phyloP scores from a whole-genome alignment of 2,797 vertebrate genomes.

The Brachymystax lenok region DNA sequence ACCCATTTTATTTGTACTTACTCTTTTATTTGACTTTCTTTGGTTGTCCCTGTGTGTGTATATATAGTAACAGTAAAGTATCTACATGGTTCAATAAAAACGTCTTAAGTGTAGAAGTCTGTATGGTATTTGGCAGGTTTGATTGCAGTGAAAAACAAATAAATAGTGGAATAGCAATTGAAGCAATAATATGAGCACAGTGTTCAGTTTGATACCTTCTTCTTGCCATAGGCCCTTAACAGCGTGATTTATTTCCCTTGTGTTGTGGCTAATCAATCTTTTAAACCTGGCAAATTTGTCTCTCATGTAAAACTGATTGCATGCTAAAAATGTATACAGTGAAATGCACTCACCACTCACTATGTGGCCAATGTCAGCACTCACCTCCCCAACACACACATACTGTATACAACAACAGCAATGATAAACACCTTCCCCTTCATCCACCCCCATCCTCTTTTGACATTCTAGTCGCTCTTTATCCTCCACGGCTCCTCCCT shows the following conservation, averaged over 20 bases:
- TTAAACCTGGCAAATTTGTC: conserved; percentile 32
- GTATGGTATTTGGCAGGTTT: conserved; percentile 2
- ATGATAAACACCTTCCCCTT: background rate
- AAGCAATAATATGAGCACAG: background rate
- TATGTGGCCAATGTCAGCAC: conserved; percentile 2
- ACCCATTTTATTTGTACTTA: background rate
- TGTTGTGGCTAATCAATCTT: conserved; percentile 33
- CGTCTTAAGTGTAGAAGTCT: background rate
- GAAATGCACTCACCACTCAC: conserved; percentile 19
- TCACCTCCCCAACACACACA: background rate
- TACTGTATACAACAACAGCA: background rate
- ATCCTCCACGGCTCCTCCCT: background rate
- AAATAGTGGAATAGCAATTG: conserved; percentile 6
- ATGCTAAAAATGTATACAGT: conserved; percentile 38
- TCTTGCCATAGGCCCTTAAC: background rate
- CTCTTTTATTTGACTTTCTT: background rate
- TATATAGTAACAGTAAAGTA: background rate
- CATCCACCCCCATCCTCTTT: background rate
- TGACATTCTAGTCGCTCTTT: background rate
- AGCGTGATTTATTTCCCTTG: background rate
- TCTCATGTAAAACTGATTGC: conserved; percentile 33
- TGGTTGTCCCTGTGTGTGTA: background rate
- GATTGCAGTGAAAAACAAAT: conserved; percentile 2
- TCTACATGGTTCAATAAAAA: conserved; percentile 6
- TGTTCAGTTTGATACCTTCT: background rate